phyloP scores from a whole-genome alignment of 1,140 invertebrate genomes.

The Drosophila tsacasi region DNA sequence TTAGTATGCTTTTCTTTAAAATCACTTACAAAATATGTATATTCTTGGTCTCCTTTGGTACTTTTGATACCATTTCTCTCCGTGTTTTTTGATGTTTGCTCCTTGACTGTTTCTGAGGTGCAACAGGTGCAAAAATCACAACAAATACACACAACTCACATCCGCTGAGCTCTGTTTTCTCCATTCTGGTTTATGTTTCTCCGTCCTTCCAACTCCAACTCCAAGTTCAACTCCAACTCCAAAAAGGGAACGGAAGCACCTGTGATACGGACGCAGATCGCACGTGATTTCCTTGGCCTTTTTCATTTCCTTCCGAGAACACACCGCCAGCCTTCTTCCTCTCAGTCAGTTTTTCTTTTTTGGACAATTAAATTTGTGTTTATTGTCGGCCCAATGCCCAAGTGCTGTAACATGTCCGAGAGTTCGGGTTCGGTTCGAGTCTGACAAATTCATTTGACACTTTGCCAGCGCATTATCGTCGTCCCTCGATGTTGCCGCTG shows the following conservation, averaged over 20 bases:
- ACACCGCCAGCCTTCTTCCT: not conserved
- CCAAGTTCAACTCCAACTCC: not conserved
- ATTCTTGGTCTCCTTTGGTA: too few relatives aligned
- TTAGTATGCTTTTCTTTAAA: not conserved
- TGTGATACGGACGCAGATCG: slow-evolving; percentile 50
- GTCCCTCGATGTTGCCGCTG: slow-evolving; percentile 47
- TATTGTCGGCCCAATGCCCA: slow-evolving; percentile 38
- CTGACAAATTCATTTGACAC: slow-evolving; percentile 83
- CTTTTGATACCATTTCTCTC: not conserved
- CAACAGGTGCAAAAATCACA: slow-evolving; percentile 81
- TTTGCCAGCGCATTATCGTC: slow-evolving; percentile 67
- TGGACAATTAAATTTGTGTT: slow-evolving; percentile 60
- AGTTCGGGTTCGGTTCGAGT: slow-evolving; percentile 46
- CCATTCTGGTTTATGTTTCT: slow-evolving; percentile 18
- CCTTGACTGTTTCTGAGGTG: slow-evolving; percentile 50
- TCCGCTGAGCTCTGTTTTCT: slow-evolving; percentile 48
- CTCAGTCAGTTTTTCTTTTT: not conserved
- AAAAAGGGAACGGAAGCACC: slow-evolving; percentile 69
- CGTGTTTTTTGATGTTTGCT: slow-evolving; percentile 22
- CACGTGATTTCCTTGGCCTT: slow-evolving; percentile 60
- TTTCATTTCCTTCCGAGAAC: slow-evolving; percentile 20
- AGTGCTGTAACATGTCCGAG: slow-evolving; percentile 53
- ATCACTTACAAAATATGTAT: not conserved
- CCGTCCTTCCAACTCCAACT: not conserved
- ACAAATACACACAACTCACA: slow-evolving; percentile 78